Evolutionary conservation across 2,113 vertebrate species (phyloP), one percentile per base, ranked within the genome.

Genomic region (Epinephelus cyanopodus): DNA sequence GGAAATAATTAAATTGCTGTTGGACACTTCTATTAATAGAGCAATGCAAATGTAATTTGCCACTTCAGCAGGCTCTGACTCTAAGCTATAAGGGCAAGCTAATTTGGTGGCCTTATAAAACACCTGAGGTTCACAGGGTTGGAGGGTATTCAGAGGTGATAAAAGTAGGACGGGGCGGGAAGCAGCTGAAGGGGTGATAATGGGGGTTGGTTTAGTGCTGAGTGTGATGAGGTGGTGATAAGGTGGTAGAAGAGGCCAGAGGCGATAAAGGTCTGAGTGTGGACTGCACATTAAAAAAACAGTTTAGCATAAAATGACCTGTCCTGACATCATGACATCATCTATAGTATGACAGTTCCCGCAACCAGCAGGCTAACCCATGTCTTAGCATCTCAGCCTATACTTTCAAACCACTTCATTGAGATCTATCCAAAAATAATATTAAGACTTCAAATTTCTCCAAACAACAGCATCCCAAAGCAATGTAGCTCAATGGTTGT

Each of bases 1-100:
- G 54, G 39, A 82, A 60, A 63, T 19, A 82, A 87, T 90, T 87
- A 79, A 91, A 95, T 78, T 81, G 79, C 84, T 91, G 90, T 93
- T 80, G 82, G 92, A 90, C 68, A 93, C 81, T 84, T 91, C 79
- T 88, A 74, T 87, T 92, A 90, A 90, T 83, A 91, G 76, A 78
- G 82, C 65, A 79, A 88, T 90, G 90, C 91, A 92, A 91, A 94
- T 92, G 88, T 90, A 94, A 95, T 96, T 95, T 95, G 86, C 84
- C 93, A 94, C 88, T 94, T 93, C 89, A 95, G 81, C 90, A 92
- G 84, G 71, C 91, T 91, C 79, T 86, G 92, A 90, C 90, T 89
- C 37, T 52, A 73, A 74, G 84, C 68, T 85, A 68, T 75, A 85
- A 88, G 89, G 86, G 61, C 81, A 83, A 71, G 84, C 86, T 93